Evolutionary conservation across 2,113 vertebrate species (phyloP), one percentile per base, ranked within the genome.

Genomic region (Nibea coibor): DNA sequence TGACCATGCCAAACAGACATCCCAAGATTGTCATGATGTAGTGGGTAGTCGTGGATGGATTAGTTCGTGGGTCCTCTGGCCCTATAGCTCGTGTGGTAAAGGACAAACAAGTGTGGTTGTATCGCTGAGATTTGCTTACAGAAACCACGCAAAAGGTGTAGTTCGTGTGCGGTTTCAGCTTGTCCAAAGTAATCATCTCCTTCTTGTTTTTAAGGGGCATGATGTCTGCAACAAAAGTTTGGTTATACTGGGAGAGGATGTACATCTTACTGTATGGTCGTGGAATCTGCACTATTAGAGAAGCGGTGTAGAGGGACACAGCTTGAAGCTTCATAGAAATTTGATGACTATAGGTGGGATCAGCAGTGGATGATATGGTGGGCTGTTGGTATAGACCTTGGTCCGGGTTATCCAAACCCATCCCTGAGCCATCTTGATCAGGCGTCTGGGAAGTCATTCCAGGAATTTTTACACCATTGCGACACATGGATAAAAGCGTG

Each of bases 21-120:
- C 98, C 98, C 82, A 99, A 91, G 82, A 98, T 98, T 78, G 98
- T 99, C 97, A 99, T 98, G 87, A 99, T 99, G 91, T 99, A 99
- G 92, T 99, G 98, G 0, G 97, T 99, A 48, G 97, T 98, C 77
- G 97, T 99, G 80, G 98, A 98, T 26, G 96, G 94, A 87, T 93
- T 97, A 79, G 94, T 93, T 20, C 72, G 92, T 53, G 93, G 93
- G 68, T 97, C 96, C 14, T 95, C 96, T 0, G 91, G 94, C 2
- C 96, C 95, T 5, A 93, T 91, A 71, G 95, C 96, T 16, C 96
- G 91, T 0, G 98, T 99, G 69, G 97, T 95, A 78, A 99, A 98
- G 35, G 96, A 95, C 78, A 98, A 86, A 78, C 98, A 99, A 62
- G 97, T 99, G 91, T 99, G 98, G 90, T 99, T 99, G 94, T 97